Evolutionary conservation across 1,140 invertebrate genomes (phyloP).

Genomic region (Lethrus apterus): DNA sequence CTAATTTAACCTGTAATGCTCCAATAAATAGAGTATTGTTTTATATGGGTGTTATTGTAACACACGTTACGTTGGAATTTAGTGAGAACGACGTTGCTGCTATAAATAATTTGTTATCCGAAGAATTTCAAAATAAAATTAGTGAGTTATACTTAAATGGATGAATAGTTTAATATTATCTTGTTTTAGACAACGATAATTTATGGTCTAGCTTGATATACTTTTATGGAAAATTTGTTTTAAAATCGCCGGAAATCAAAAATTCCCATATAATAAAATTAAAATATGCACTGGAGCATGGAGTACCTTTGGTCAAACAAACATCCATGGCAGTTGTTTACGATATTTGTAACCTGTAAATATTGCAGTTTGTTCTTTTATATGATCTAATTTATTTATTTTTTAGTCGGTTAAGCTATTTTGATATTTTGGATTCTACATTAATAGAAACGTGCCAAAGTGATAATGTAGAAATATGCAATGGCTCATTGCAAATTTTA

Average conservation of each 20-base stretch:
- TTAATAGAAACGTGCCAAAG: neutral
- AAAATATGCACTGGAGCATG: neutral
- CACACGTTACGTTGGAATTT: neutral
- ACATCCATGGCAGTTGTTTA: neutral
- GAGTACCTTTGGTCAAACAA: neutral
- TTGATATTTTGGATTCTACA: neutral
- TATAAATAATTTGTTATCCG: too few species aligned
- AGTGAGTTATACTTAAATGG: too few species aligned
- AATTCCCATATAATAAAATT: neutral
- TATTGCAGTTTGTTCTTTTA: neutral
- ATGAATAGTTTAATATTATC: neutral
- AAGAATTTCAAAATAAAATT: too few species aligned
- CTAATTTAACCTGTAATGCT: neutral
- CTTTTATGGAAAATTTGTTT: neutral
- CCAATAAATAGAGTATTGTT: neutral
- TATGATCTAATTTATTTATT: neutral
- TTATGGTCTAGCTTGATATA: neutral
- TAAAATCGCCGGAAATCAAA: neutral
- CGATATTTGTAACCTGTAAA: neutral
- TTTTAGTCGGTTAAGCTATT: neutral
- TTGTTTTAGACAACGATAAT: neutral
- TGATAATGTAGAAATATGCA: neutral
- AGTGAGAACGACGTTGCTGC: too few species aligned
- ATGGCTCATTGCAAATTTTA: neutral
- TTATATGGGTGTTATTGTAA: slow-evolving; percentile 1